phyloP scores from a whole-genome alignment of 2,888 invertebrate species.

The Periphyllus acericola region DNA sequence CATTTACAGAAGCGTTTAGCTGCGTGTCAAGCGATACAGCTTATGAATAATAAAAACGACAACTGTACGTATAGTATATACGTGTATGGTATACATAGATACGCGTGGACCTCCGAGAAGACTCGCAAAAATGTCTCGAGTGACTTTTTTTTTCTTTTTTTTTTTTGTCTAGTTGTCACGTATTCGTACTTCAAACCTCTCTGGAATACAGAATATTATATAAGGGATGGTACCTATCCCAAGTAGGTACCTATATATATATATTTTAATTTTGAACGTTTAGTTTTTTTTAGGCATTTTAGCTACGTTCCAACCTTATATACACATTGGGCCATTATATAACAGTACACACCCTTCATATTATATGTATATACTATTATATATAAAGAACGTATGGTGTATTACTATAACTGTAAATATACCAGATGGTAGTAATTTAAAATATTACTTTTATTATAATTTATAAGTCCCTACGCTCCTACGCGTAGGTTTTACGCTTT shows the following conservation, averaged over 20 bases:
- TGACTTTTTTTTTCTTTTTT: background rate
- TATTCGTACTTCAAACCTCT: constrained; percentile 5
- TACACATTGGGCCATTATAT: no score
- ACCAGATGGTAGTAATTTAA: no score
- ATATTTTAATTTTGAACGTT: background rate
- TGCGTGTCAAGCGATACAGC: background rate
- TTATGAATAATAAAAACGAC: background rate
- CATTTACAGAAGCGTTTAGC: background rate
- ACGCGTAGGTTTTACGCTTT: no score
- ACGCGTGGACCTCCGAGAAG: background rate
- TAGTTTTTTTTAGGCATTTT: background rate
- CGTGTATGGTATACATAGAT: background rate
- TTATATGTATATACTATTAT: no score
- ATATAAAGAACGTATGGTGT: no score
- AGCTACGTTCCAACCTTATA: no score
- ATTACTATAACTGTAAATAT: no score
- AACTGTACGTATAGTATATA: no score
- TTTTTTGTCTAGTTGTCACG: constrained; percentile 14
- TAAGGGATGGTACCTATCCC: background rate
- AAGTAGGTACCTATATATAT: background rate
- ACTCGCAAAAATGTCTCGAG: background rate
- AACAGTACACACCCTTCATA: no score
- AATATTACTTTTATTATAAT: no score
- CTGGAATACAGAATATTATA: background rate
- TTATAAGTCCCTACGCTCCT: no score